Conservation (phyloP, 35 echinoderm and acorn worm genomes). For the Hemicentrotus pulcherrimus region DNA sequence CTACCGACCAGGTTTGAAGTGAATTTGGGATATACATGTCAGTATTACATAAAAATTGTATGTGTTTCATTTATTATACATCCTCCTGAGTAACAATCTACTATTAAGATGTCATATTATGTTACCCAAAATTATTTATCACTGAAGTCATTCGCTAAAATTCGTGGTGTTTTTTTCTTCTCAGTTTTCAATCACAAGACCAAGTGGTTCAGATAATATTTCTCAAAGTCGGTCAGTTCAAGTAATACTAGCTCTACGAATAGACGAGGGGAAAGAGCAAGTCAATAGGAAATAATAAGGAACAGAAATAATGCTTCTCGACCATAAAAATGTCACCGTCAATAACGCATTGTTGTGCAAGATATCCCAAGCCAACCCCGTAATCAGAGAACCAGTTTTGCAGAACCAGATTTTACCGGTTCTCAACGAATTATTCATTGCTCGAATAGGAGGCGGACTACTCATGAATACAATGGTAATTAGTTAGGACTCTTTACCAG, state of each 20-base stretch:
- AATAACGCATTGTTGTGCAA: neutral
- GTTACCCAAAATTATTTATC: too few relatives aligned
- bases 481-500: neutral
- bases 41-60: too few relatives aligned
- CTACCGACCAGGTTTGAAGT: too few relatives aligned
- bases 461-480: slow-evolving; percentile 19
- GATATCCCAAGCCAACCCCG: neutral
- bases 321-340: neutral
- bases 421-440: neutral
- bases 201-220: neutral
- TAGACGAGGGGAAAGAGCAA: neutral
- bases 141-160: too few relatives aligned
- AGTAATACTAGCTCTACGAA: neutral
- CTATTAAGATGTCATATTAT: too few relatives aligned
- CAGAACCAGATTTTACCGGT: neutral
- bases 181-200: neutral
- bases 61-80: too few relatives aligned
- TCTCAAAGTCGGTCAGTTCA: neutral
- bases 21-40: too few relatives aligned
- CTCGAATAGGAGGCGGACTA: neutral
- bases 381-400: neutral
- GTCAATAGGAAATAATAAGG: neutral
- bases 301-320: neutral
- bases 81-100: too few relatives aligned
- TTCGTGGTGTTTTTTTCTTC: neutral